Conservation (phyloP, 2,797 vertebrate genomes). For the Gouania willdenowi region DNA sequence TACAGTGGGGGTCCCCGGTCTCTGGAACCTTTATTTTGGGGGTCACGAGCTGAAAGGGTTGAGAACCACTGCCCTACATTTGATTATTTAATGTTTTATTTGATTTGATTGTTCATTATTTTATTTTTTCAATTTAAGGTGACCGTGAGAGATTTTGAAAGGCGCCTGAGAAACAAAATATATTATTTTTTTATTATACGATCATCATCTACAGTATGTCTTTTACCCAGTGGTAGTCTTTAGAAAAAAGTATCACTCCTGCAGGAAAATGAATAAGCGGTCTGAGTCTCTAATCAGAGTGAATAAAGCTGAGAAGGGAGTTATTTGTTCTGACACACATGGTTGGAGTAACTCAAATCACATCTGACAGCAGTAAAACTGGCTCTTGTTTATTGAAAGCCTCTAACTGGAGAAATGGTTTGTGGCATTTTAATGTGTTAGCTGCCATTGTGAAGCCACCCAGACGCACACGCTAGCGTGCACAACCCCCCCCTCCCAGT, state of each 20-base stretch:
- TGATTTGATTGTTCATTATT: too few species aligned
- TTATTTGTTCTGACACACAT: slow-evolving; percentile 26
- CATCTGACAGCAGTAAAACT: slow-evolving; percentile 28
- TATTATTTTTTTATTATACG: not conserved
- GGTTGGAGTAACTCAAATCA: slow-evolving; percentile 19
- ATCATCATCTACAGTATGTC: slow-evolving; percentile 8
- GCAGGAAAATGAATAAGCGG: slow-evolving; percentile 8
- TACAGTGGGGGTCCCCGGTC: too few species aligned
- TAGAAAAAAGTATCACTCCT: slow-evolving; percentile 13
- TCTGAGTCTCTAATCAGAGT: slow-evolving; percentile 20
- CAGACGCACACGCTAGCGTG: slow-evolving; percentile 5
- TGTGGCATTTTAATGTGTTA: slow-evolving; percentile 28
- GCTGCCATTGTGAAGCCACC: not conserved
- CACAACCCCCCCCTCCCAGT: slow-evolving; percentile 8
- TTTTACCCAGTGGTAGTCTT: slow-evolving; percentile 6
- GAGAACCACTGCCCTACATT: too few species aligned
- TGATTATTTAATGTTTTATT: too few species aligned
- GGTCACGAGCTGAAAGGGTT: too few species aligned
- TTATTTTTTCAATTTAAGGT: too few species aligned
- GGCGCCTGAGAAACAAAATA: too few species aligned
- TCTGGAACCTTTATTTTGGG: too few species aligned
- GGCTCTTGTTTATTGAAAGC: slow-evolving; percentile 13
- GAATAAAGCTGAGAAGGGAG: slow-evolving; percentile 11
- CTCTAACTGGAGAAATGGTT: slow-evolving; percentile 4
- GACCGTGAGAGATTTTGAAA: too few species aligned